Percentiles rank a stretch among this genome's conserved stretches.
These are phyloP conservation scores for Drosophila melanica DNA, from an alignment of 1,140 invertebrate species.

Conservation along the genomic window DNA sequence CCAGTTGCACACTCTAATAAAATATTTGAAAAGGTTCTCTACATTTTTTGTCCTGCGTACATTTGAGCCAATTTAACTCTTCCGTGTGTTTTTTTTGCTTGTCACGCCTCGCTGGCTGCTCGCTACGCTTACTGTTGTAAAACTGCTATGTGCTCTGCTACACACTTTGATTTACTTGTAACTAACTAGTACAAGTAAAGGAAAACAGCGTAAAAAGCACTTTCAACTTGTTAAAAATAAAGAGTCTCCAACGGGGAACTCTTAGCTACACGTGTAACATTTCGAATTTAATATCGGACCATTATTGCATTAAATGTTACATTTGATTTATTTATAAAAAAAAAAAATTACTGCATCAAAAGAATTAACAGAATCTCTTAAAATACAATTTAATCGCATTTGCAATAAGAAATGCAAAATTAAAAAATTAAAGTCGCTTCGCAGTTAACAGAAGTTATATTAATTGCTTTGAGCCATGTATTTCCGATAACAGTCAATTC, in stretches of 20 bases:
- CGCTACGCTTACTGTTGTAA: slow-evolving; percentile 5
- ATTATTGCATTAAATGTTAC: background rate
- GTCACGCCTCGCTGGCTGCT: slow-evolving; percentile 50
- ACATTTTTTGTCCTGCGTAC: slow-evolving; percentile 43
- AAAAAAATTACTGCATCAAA: too few species aligned
- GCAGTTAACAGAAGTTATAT: background rate
- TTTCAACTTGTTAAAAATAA: background rate
- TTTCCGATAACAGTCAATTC: background rate
- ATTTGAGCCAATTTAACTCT: slow-evolving; percentile 75
- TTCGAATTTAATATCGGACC: background rate
- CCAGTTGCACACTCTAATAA: background rate
- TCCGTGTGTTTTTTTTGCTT: slow-evolving; percentile 75
- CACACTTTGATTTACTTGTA: slow-evolving; percentile 49
- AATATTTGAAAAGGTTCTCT: slow-evolving; percentile 18
- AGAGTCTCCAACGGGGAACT: background rate
- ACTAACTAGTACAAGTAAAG: slow-evolving; percentile 15
- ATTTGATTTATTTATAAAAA: background rate
- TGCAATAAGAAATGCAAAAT: background rate
- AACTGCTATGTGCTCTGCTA: slow-evolving; percentile 16
- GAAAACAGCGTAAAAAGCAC: slow-evolving; percentile 27
- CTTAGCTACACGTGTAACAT: background rate
- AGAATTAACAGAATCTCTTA: too few species aligned
- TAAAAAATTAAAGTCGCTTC: background rate
- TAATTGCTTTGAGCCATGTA: background rate
- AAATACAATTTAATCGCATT: too few species aligned